Base-by-base conservation (phyloP, 2,888 invertebrate genomes). In the Podabrus alpinus region DNA sequence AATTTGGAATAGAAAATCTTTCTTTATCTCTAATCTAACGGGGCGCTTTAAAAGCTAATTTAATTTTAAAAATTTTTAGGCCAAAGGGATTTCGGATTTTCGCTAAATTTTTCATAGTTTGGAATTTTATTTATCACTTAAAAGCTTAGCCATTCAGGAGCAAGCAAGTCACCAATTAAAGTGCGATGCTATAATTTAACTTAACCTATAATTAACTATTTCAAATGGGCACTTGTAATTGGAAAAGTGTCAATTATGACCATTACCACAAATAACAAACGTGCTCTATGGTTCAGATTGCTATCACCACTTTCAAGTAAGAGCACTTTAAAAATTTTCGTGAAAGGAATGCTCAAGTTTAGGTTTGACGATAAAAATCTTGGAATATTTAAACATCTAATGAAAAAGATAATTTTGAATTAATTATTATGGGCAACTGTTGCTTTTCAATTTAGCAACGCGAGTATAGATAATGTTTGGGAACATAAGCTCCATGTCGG, bases 401-500 rank as follows among this genome's bases (percentile, higher is more conserved):
- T 45, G 45, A 45, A 45, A 45, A 45, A n/a, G 45, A 45, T 45
- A 45, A 45, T 45, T 45, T 45, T 45, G 45, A 45, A 45, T 45
- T 45, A 45, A 45, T 45, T 45, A 45, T 45, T 21, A 60, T 29
- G 24, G 24, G 60, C 71, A 71, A 59, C 71, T 71, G 71, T 71
- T 71, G 71, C 71, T 59, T 15, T 24, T 45, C 66, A 19, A 15
- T 71, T 60, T 60, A 24, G 25, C 17, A 24, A 25, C 24, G 15
- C 29, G 45, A 59, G 66, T 45, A 16, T 66, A 67, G 19, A 71
- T 67, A 71, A 71, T 67, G 71, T 67, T 67, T 24, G 66, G 71
- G 60, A 71, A 67, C 71, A 67, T 71, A 71, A 71, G 66, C 66
- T 66, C 59, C 66, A 66, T 61, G 67, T 71, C 71, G 71, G 71